A percentile compares a stretch with the other conserved stretches of the same genome.
These are phyloP conservation scores for pig (Sus scrofa) DNA, from an alignment of 2,113 vertebrate species.

Conservation along the genomic window DNA sequence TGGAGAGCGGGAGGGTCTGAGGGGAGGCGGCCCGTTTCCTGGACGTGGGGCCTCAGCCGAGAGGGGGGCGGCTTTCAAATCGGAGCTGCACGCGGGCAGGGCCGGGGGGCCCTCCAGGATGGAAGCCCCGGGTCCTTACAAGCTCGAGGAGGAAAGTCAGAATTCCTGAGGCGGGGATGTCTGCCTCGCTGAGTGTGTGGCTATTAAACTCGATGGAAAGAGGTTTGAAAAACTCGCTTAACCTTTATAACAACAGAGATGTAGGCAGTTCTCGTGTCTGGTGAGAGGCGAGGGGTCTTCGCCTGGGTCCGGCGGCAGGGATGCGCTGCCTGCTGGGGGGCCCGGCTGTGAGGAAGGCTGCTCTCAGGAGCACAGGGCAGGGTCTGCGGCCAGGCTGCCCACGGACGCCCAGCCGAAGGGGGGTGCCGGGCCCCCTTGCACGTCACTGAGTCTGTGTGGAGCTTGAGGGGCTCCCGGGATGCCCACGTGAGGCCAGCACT, in stretches of 20 bases:
- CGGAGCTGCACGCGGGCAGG: rapidly evolving
- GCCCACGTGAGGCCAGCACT: rapidly evolving
- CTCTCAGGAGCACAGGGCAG: rapidly evolving
- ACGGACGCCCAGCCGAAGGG: rapidly evolving
- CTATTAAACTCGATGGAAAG: background rate
- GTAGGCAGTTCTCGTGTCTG: background rate
- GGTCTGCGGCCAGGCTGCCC: background rate
- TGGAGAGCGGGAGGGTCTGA: rapidly evolving
- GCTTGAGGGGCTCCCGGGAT: rapidly evolving
- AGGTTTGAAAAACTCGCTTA: too few relatives aligned
- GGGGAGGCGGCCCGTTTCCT: background rate
- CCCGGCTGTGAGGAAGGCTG: background rate
- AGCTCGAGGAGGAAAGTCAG: background rate
- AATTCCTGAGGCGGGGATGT: background rate
- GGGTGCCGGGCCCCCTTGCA: background rate
- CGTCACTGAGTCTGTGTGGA: rapidly evolving
- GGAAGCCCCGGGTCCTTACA: background rate
- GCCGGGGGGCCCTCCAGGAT: rapidly evolving
- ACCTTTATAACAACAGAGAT: background rate
- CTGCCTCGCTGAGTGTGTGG: too few relatives aligned
- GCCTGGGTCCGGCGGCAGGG: too few relatives aligned
- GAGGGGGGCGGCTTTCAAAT: background rate
- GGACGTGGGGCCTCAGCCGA: background rate
- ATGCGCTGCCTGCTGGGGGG: too few relatives aligned
- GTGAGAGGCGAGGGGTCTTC: background rate